A percentile compares a stretch with the other conserved stretches of the same genome.
Evolutionary conservation across 2,888 invertebrate species (phyloP).

Genomic region (Empis livida): DNA sequence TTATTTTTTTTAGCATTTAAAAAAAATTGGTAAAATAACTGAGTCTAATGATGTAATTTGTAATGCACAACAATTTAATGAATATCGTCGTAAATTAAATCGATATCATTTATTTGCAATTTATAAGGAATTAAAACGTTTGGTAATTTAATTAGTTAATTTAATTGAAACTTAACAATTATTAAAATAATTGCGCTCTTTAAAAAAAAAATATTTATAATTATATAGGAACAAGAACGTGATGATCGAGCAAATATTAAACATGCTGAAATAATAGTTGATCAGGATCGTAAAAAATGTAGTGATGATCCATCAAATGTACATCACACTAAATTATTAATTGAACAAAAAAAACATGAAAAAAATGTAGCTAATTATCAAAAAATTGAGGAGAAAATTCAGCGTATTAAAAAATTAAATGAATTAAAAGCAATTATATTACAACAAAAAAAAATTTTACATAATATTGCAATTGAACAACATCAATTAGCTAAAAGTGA

Average conservation of each 20-base stretch:
- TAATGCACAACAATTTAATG: conserved; percentile 49
- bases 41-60: conserved; percentile 47
- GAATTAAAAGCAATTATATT: conserved; percentile 16
- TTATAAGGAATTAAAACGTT: conserved; percentile 27
- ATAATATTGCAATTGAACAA: conserved; percentile 20
- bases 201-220: background rate
- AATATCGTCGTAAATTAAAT: conserved; percentile 46
- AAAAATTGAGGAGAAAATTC: conserved; percentile 17
- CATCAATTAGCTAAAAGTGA: conserved; percentile 21
- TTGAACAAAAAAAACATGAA: conserved; percentile 14
- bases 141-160: conserved; percentile 10
- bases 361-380: conserved; percentile 14
- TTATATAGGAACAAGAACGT: conserved; percentile 21
- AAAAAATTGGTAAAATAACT: conserved; percentile 43
- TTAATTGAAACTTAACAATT: background rate
- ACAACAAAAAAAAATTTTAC: conserved; percentile 22
- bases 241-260: conserved; percentile 23
- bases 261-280: conserved; percentile 28
- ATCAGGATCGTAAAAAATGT: conserved; percentile 18
- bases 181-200: no score
- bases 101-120: conserved; percentile 43
- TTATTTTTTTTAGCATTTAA: conserved; percentile 34
- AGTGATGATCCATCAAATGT: conserved; percentile 13
- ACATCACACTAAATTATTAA: conserved; percentile 17
- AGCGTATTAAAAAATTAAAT: conserved; percentile 17